Percentiles rank a stretch among this genome's conserved stretches.
phyloP scores from a whole-genome alignment of 2,113 vertebrate genomes.

The Etia nguti region DNA sequence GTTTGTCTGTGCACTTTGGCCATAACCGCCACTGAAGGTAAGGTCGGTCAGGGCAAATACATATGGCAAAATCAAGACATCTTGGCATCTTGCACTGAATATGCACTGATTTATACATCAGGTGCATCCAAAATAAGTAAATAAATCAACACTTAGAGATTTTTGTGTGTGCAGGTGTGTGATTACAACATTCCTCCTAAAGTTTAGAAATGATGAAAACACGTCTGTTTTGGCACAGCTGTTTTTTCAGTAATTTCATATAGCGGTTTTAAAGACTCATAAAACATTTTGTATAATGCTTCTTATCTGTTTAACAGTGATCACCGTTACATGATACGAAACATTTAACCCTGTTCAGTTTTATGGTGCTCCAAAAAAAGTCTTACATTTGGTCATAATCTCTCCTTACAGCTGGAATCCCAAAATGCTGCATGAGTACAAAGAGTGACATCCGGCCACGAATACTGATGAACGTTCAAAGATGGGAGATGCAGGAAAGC shows the following conservation, averaged over 20 bases:
- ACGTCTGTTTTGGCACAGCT: not conserved
- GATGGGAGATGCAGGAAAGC: not conserved
- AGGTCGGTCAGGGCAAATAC: not conserved
- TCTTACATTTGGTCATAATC: not conserved
- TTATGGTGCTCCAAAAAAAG: not conserved
- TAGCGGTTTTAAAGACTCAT: not conserved
- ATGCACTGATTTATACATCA: not conserved
- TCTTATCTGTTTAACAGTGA: not conserved
- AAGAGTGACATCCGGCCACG: rapidly evolving
- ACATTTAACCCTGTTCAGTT: not conserved
- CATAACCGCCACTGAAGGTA: constrained; percentile 62
- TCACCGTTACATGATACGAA: not conserved
- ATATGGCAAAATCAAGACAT: not conserved
- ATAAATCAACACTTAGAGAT: not conserved
- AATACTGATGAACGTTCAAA: rapidly evolving
- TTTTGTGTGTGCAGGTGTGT: not conserved
- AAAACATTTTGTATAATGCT: not conserved
- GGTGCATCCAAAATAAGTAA: not conserved
- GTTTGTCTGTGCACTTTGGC: constrained; percentile 39
- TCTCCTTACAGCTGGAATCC: constrained; percentile 20
- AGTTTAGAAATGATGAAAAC: not conserved
- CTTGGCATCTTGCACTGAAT: not conserved
- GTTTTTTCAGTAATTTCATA: not conserved
- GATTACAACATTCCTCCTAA: not conserved
- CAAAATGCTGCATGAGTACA: constrained; percentile 55